Base-by-base conservation (phyloP, 2,888 invertebrate species). In the Congeria kusceri region DNA sequence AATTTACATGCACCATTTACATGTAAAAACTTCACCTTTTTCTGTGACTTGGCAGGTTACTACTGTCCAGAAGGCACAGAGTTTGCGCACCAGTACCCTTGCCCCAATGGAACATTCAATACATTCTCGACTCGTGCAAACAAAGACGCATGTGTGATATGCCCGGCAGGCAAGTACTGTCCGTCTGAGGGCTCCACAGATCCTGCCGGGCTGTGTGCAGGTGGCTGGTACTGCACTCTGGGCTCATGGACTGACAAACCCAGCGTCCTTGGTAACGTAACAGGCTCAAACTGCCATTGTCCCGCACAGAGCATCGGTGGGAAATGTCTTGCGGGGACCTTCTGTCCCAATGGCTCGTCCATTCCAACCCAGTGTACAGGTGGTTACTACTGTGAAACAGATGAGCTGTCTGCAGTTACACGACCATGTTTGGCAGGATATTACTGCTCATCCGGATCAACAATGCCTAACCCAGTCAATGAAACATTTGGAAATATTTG, bases 401-500 rank as follows among this genome's bases (percentile, higher is more conserved):
- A 88, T 77, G 91, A 87, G 53, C 83, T 92, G 27, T 73, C 85
- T 23, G 82, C 78, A 58, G 90, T 87, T 0, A 87, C 88, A 28
- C 92, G 89, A 49, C 82, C 85, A 5, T 93, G 93, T 80, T 32
- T 79, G 29, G 89, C 91, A 44, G 92, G 92, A 13, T 91, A 91
- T 67, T 92, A 89, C 81, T 93, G 93, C 68, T 88, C 79, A 65
- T 84, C 87, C 44, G 87, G 87, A 58, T 86, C 92, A 7, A 90
- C 90, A 25, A 79, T 92, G 57, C 85, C 86, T 23, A 91, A 91
- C 67, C 92, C 92, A 5, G 89, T 91, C 20, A 90, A 90, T 84
- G 92, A 92, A 56, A 88, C 90, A 7, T 91, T 89, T 69, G 92
- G 92, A 28, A 92, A 92, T 71, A 86, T 91, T 47, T 93, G 93